These are phyloP conservation scores for Aspiorhynchus laticeps DNA, from an alignment of 2,113 vertebrate species.

Conservation along the genomic window DNA sequence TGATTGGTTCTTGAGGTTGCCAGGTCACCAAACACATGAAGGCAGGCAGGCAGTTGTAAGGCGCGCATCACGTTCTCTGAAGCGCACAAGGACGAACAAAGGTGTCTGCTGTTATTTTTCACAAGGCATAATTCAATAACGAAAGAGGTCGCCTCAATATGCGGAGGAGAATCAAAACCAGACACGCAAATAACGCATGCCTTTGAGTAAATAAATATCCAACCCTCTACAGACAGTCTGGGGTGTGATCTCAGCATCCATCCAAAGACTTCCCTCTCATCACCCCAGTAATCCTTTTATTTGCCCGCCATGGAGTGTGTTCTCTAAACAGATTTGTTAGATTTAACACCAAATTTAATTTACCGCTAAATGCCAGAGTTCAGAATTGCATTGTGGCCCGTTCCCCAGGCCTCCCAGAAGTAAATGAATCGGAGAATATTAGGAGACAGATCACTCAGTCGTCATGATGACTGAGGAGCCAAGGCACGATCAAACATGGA, in stretches of 20 bases:
- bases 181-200: constrained; percentile 23
- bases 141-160: constrained; percentile 7
- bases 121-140: constrained; percentile 10
- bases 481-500: neutral
- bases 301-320: constrained; percentile 32
- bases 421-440: constrained; percentile 47
- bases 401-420: constrained; percentile 34
- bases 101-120: constrained; percentile 2
- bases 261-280: constrained; percentile 49
- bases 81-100: neutral
- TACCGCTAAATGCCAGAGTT: constrained; percentile 58
- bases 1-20: constrained; percentile 41
- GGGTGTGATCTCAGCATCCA: constrained; percentile 36
- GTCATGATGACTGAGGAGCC: constrained; percentile 4
- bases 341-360: constrained; percentile 66
- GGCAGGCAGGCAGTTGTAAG: constrained; percentile 8
- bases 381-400: constrained; percentile 55
- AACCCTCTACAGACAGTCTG: constrained; percentile 33
- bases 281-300: constrained; percentile 56
- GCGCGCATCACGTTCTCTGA: neutral
- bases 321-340: constrained; percentile 54
- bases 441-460: constrained; percentile 42
- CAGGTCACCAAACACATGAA: constrained; percentile 47
- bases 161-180: neutral
- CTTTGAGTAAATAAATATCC: constrained; percentile 21